These are phyloP conservation scores for Chrysocyon brachyurus DNA, from an alignment of 2,797 vertebrate species.

Conservation along the genomic window DNA sequence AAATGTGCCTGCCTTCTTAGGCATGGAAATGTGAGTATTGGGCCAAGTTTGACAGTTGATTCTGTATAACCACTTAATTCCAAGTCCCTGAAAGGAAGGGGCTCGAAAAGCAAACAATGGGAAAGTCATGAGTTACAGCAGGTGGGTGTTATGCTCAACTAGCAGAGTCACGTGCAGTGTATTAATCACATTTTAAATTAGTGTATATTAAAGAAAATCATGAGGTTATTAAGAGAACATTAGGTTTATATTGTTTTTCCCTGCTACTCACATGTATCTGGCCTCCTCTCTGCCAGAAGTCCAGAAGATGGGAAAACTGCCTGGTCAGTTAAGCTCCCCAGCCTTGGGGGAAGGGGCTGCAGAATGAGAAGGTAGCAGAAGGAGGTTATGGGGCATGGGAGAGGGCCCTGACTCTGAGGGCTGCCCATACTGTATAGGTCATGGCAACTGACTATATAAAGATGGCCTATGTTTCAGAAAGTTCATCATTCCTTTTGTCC, in stretches of 20 bases:
- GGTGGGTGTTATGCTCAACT: not conserved
- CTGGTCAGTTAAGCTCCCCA: not conserved
- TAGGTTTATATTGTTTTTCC: not conserved
- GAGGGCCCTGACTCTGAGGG: not conserved
- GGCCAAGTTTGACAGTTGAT: conserved; percentile 65
- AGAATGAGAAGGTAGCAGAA: no score
- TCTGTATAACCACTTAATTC: conserved; percentile 29
- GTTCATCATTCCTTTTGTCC: not conserved
- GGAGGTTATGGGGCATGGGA: accelerated
- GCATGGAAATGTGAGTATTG: not conserved
- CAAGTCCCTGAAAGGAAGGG: conserved; percentile 25
- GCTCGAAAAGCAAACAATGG: conserved; percentile 44
- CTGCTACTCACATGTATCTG: not conserved
- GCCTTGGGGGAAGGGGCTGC: not conserved
- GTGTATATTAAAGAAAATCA: not conserved
- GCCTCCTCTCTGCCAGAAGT: not conserved
- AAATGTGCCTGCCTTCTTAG: not conserved
- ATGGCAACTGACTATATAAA: not conserved
- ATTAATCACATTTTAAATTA: not conserved
- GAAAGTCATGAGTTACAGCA: not conserved
- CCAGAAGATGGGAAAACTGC: not conserved
- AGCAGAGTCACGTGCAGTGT: not conserved
- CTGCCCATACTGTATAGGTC: not conserved
- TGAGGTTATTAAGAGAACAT: not conserved
- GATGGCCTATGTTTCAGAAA: not conserved